Base-by-base conservation (phyloP, 2,888 invertebrate genomes). In the Zygogramma bicolorata region DNA sequence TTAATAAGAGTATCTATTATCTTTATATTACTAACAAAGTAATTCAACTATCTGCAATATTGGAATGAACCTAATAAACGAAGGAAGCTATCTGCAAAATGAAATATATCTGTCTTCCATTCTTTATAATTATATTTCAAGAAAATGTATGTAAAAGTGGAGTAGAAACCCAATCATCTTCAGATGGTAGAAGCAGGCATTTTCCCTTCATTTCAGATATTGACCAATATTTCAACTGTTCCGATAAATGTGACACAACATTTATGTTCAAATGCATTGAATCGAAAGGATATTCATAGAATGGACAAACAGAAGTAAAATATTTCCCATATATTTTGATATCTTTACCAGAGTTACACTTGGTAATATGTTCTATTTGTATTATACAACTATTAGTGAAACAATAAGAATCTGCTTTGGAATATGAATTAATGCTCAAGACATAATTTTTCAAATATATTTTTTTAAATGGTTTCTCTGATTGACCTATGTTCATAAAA, bases 71-170 rank as follows among this genome's bases (percentile, higher is more conserved):
- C 29, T 29, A 29, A 29, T 13, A 6, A 34, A 34, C 10, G 3
- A 34, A 34, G 34, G 3, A 34, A 34, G 34, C 34, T 34, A 34
- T 34, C 34, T 34, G 34, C 34, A 34, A 34, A 34, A 0, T 34
- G 34, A 34, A 13, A 34, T 34, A 34, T 10, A 34, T 34, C 34
- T 13, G 34, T 34, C n/a, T n/a, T n/a, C n/a, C 34, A 34, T 13
- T 34, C 34, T 10, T 34, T 13, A 34, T 6, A 18, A 20, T 49
- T 38, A 62, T 25, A 53, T 67, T 67, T 71, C 10, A 71, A 29
- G n/a, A 62, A 49, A 67, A 63, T 58, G 34, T 34, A 34, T 34
- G 34, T 34, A 34, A 34, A 34, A 34, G 34, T 34, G 34, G 34
- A 34, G 13, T 34, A 2, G 34, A 34, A 13, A 34, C 34, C 34